phyloP scores from a whole-genome alignment of 2,888 invertebrate species.

The Chorisops tibialis region DNA sequence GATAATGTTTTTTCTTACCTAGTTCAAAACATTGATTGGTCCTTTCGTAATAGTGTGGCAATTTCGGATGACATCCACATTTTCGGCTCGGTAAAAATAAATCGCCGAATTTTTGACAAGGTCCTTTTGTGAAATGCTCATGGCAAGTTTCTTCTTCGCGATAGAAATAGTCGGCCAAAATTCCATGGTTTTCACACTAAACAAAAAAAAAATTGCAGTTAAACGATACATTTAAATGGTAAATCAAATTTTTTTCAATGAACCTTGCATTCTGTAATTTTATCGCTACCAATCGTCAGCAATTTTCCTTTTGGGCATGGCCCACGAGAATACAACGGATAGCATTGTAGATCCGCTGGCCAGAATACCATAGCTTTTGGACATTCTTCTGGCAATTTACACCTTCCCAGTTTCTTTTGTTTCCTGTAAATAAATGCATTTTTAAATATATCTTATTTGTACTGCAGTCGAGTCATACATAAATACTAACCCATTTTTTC shows the following conservation, averaged over 20 bases:
- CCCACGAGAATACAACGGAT: conserved; percentile 66
- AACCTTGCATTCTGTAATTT: conserved; percentile 65
- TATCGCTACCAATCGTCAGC: conserved; percentile 58
- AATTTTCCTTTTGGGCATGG: conserved; percentile 75
- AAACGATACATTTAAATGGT: not conserved
- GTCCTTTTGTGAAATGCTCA: conserved; percentile 76
- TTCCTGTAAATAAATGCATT: not conserved
- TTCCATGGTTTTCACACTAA: conserved; percentile 58
- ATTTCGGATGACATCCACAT: conserved; percentile 68
- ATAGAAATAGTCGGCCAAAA: conserved; percentile 59
- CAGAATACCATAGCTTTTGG: conserved; percentile 66
- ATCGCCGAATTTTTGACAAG: conserved; percentile 71
- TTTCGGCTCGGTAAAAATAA: conserved; percentile 69
- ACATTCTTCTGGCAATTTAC: conserved; percentile 65
- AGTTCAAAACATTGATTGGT: conserved; percentile 72
- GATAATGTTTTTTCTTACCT: conserved; percentile 54
- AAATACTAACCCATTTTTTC: conserved; percentile 35
- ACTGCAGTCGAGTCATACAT: no score
- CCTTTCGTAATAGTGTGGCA: conserved; percentile 71
- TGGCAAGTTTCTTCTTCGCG: conserved; percentile 66
- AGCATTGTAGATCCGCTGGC: conserved; percentile 74
- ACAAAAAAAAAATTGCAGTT: conserved; percentile 33
- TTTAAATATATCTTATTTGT: no score
- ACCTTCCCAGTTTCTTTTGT: conserved; percentile 62
- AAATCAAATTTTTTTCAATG: conserved; percentile 38